A percentile compares a stretch with the other conserved stretches of the same genome.
Conservation (phyloP, 2,797 vertebrate species). For the Microctenopoma stevenorrisi region DNA sequence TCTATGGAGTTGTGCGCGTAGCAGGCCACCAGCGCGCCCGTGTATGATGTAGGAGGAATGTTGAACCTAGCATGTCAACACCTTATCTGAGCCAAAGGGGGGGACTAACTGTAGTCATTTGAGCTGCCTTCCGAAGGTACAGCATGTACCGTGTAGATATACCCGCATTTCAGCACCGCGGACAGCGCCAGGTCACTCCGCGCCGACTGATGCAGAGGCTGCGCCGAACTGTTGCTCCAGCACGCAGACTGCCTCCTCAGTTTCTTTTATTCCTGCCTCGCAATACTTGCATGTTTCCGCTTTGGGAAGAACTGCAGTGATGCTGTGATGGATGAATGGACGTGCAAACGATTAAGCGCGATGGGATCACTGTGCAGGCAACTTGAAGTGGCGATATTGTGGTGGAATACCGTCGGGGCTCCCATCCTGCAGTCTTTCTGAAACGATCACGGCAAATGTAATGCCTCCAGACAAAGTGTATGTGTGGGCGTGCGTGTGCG, state of each 20-base stretch:
- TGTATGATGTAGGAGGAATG: slow-evolving; percentile 27
- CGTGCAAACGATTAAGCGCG: slow-evolving; percentile 2
- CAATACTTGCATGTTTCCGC: background rate
- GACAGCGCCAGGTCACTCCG: slow-evolving; percentile 63
- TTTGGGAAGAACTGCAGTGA: slow-evolving; percentile 44
- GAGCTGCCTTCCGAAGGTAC: slow-evolving; percentile 47
- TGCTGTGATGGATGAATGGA: slow-evolving; percentile 9
- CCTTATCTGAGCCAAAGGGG: slow-evolving; percentile 7
- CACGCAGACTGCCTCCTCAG: slow-evolving; percentile 13
- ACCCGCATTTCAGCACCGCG: slow-evolving; percentile 59
- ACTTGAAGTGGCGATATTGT: slow-evolving; percentile 13
- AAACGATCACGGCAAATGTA: slow-evolving; percentile 41
- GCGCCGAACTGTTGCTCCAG: slow-evolving; percentile 72
- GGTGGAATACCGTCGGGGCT: slow-evolving; percentile 6
- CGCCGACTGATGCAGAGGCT: slow-evolving; percentile 56
- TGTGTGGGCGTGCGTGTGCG: slow-evolving; percentile 44
- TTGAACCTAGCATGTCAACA: slow-evolving; percentile 28
- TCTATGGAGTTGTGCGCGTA: slow-evolving; percentile 8
- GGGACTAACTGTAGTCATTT: slow-evolving; percentile 6
- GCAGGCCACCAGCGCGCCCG: slow-evolving; percentile 28
- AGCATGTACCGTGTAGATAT: slow-evolving; percentile 54
- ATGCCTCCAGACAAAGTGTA: slow-evolving; percentile 52
- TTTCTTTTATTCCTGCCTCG: background rate
- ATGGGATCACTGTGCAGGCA: slow-evolving; percentile 17
- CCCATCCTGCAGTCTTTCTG: slow-evolving; percentile 39